Evolutionary conservation across 92 coral and sea anemone species (phyloP).

Genomic region (Scolanthus callimorphus): DNA sequence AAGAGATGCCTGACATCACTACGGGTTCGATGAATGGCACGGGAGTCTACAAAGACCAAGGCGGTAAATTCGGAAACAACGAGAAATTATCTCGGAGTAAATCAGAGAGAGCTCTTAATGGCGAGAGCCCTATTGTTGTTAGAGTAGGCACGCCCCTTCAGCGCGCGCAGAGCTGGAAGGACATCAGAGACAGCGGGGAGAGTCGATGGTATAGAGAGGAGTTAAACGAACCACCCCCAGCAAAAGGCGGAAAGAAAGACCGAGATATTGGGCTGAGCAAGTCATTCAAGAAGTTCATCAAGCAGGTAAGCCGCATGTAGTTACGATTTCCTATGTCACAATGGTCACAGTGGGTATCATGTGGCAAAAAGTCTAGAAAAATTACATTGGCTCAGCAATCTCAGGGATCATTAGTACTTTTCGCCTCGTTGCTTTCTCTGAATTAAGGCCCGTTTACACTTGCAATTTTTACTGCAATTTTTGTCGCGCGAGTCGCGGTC

Average conservation of each 20-base stretch:
- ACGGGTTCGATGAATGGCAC: background rate
- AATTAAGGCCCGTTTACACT: too few relatives aligned
- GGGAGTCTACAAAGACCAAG: background rate
- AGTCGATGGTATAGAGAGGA: background rate
- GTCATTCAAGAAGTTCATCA: background rate
- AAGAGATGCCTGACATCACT: background rate
- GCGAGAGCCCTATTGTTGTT: background rate
- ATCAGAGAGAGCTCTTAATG: conserved; percentile 21
- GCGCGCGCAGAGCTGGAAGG: conserved; percentile 26
- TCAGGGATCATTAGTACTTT: too few relatives aligned
- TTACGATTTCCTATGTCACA: too few relatives aligned
- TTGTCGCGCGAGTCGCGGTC: too few relatives aligned
- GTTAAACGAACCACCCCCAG: background rate
- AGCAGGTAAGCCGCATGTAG: background rate
- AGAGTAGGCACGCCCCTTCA: conserved; percentile 1
- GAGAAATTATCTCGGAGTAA: conserved; percentile 18
- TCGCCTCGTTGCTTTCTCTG: too few relatives aligned
- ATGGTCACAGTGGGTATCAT: too few relatives aligned
- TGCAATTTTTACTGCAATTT: too few relatives aligned
- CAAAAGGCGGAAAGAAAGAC: background rate
- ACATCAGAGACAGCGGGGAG: conserved; percentile 2
- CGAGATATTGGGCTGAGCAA: background rate
- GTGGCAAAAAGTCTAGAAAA: too few relatives aligned
- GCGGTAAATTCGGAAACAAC: too few relatives aligned
- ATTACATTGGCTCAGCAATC: too few relatives aligned